Evolutionary conservation across 23 tunicate species (phyloP).

Genomic region (Trididemnum miniatum): DNA sequence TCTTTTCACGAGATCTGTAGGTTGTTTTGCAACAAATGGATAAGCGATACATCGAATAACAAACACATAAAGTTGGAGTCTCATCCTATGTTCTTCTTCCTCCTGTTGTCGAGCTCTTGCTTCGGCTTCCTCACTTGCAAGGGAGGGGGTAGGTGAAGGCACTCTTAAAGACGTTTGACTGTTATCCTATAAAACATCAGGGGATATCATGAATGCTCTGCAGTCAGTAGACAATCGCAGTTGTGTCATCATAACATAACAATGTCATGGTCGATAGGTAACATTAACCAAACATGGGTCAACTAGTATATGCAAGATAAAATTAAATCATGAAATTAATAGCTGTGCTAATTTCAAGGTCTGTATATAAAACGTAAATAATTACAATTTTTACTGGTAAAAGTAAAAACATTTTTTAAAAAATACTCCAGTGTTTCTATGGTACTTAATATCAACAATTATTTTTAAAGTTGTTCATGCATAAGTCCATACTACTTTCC

Average conservation of each 20-base stretch:
- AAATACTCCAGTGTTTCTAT: too few species aligned
- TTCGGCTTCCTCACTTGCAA: constrained; percentile 75
- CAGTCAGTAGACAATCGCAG: background rate
- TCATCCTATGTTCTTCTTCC: constrained; percentile 68
- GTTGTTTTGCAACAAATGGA: constrained; percentile 91
- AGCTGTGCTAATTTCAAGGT: too few species aligned
- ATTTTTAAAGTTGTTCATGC: too few species aligned
- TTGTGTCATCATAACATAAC: too few species aligned
- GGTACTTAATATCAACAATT: too few species aligned
- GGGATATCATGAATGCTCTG: background rate
- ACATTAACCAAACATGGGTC: too few species aligned
- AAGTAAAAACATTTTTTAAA: background rate
- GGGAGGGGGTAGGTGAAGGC: constrained; percentile 81
- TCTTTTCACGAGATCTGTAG: constrained; percentile 84
- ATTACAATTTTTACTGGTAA: background rate
- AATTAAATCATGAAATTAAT: too few species aligned
- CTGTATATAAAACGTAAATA: too few species aligned
- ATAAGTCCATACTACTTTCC: too few species aligned
- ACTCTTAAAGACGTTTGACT: constrained; percentile 50
- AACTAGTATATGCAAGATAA: too few species aligned
- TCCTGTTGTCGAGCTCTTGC: constrained; percentile 59
- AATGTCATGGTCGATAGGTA: background rate
- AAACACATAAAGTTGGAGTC: constrained; percentile 90
- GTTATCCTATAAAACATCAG: constrained; percentile 42
- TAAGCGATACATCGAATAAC: constrained; percentile 88